Percentiles rank a stretch among this genome's conserved stretches.
Evolutionary conservation across 1,140 invertebrate species (phyloP).

Genomic region (Drosophila kikkawai): DNA sequence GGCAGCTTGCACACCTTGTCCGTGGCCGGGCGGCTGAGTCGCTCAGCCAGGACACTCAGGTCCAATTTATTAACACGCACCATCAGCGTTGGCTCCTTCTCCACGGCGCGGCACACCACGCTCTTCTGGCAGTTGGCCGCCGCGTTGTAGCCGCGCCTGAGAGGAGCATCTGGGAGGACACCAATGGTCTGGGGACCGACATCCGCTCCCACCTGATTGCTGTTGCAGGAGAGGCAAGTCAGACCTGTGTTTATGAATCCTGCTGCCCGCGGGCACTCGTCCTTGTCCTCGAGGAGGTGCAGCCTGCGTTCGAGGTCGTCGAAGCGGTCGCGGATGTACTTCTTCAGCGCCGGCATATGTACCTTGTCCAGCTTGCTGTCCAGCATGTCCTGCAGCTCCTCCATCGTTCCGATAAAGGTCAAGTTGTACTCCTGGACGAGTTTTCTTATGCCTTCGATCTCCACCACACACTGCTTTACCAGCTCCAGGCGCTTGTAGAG

Average conservation of each 20-base stretch:
- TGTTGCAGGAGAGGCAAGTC: constrained; percentile 64
- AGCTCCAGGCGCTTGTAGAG: constrained; percentile 63
- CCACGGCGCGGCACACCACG: constrained; percentile 44
- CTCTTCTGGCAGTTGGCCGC: constrained; percentile 40
- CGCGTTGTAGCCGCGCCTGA: neutral
- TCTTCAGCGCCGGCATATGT: constrained; percentile 78
- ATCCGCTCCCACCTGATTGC: constrained; percentile 54
- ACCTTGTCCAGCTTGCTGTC: constrained; percentile 80
- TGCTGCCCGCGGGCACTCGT: constrained; percentile 63
- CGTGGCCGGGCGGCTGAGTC: constrained; percentile 46
- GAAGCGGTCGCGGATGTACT: constrained; percentile 76
- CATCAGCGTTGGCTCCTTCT: constrained; percentile 68
- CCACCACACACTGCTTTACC: constrained; percentile 68
- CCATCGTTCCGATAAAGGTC: constrained; percentile 74
- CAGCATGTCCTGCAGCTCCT: constrained; percentile 83
- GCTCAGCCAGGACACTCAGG: constrained; percentile 51
- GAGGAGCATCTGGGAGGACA: constrained; percentile 48
- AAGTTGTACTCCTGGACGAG: constrained; percentile 65
- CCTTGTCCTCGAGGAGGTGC: constrained; percentile 54
- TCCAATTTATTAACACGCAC: constrained; percentile 67
- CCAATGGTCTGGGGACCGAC: constrained; percentile 51
- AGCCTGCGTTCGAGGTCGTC: constrained; percentile 59
- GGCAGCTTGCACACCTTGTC: constrained; percentile 70
- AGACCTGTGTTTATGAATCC: constrained; percentile 63
- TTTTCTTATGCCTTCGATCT: constrained; percentile 61